Base-by-base conservation (phyloP, 1,140 invertebrate species). In the Lasioglossum albipes region DNA sequence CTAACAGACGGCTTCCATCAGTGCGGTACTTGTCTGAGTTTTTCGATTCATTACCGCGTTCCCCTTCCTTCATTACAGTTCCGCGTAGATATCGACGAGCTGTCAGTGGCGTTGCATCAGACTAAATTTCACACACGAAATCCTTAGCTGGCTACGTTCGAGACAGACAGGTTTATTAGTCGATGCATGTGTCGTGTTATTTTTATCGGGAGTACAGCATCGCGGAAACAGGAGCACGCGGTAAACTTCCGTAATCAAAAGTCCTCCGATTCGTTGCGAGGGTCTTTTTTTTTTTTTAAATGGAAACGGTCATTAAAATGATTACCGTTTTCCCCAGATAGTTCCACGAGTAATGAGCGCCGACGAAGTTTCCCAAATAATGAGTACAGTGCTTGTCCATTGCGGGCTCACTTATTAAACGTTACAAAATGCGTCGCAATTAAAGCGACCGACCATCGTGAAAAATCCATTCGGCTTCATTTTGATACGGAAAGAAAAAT, bases 231-330 rank as follows among this genome's bases (percentile, higher is more conserved):
- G 41, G n/a, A 7, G 42, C 45, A 7, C n/a, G n/a, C 16, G 31
- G 31, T 16, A 41, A 79, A 66, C 49, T 57, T 20, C 10, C 52
- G 52, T 31, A 57, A 70, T 57, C 27, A 36, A 36, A 36, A 49
- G 45, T 49, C 45, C 45, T 49, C 45, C 45, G 45, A 12, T 49
- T 13, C 9, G 45, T 49, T 49, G 2, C 22, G 42, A 12, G 36
- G 49, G 7, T 59, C n/a, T n/a, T n/a, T 57, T 57, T 59, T 59
- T 57, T 57, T 65, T 57, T 52, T 54, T 64, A n/a, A 74, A 79
- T 13, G 62, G 61, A 13, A 73, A 73, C 36, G 62, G 22, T 79
- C 70, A 79, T 79, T 74, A 79, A 74, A 74, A 79, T 73, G 62
- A 74, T 79, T 74, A 66, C 70, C 10, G 36, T 49, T 66, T 74